Percentiles rank a stretch among this genome's conserved stretches.
These are phyloP conservation scores for Sebastes elongatus DNA, from an alignment of 2,797 vertebrate species.

Conservation along the genomic window DNA sequence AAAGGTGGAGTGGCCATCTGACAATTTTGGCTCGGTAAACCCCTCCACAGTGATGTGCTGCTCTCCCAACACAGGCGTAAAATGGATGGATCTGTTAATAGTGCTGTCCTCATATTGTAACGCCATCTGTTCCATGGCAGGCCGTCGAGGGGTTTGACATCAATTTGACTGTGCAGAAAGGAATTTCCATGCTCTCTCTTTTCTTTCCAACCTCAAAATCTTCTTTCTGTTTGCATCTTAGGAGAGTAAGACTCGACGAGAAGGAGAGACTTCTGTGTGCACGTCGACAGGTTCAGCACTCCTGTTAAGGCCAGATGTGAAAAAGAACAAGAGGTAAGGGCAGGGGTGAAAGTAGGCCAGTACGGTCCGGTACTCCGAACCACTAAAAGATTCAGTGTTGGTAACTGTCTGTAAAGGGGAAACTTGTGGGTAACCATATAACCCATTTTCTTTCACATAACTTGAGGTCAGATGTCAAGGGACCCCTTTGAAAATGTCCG, in stretches of 20 bases:
- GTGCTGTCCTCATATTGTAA: conserved; percentile 71
- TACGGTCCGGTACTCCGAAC: no score
- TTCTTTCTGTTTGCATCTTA: conserved; percentile 10
- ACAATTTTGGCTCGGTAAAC: conserved; percentile 58
- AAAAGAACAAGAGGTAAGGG: not conserved
- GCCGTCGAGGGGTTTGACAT: conserved; percentile 62
- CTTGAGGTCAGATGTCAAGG: no score
- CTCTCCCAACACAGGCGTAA: conserved; percentile 57
- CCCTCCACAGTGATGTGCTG: conserved; percentile 38
- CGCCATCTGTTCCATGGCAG: conserved; percentile 73
- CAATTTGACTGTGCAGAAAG: conserved; percentile 64
- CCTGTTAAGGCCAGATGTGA: not conserved
- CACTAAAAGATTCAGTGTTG: no score
- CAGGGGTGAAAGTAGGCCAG: no score
- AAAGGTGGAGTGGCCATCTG: conserved; percentile 65
- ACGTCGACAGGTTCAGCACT: not conserved
- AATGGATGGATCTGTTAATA: conserved; percentile 74
- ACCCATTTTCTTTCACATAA: no score
- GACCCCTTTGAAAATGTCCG: no score
- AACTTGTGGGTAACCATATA: no score
- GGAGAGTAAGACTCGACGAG: not conserved
- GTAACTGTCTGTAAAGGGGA: no score
- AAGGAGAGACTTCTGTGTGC: not conserved
- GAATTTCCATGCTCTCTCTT: conserved; percentile 56
- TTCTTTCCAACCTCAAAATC: conserved; percentile 31